Evolutionary conservation across 2,888 invertebrate species (phyloP).

Genomic region (Melinopterus prodromus): DNA sequence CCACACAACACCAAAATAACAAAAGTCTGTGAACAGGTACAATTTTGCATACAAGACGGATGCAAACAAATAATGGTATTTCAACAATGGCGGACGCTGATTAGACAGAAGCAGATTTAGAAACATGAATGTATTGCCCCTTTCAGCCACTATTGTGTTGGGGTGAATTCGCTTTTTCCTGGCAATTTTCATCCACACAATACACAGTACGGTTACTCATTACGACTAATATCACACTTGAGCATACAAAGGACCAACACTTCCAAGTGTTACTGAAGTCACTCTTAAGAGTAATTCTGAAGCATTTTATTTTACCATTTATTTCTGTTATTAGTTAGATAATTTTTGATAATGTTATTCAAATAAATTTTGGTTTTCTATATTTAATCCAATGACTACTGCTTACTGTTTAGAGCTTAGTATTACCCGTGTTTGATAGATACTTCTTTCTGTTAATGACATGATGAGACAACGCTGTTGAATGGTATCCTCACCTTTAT

Average conservation of each 20-base stretch:
- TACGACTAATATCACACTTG: background rate
- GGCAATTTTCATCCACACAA: background rate
- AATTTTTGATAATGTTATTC: too few relatives aligned
- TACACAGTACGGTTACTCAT: background rate
- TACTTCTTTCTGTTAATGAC: too few relatives aligned
- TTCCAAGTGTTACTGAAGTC: background rate
- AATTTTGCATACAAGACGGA: slow-evolving; percentile 10
- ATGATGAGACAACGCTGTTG: too few relatives aligned
- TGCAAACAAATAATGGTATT: background rate
- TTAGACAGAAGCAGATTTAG: slow-evolving; percentile 8
- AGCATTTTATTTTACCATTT: background rate
- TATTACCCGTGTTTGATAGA: too few relatives aligned
- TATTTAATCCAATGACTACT: too few relatives aligned
- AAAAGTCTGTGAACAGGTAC: background rate
- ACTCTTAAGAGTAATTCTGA: background rate
- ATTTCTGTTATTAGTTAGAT: background rate
- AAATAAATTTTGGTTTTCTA: too few relatives aligned
- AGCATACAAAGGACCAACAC: background rate
- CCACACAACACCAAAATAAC: too few relatives aligned
- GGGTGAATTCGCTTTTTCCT: background rate
- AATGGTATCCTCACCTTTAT: too few relatives aligned
- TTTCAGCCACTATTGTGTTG: background rate
- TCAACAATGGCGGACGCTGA: background rate
- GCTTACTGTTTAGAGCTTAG: too few relatives aligned
- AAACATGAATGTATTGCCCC: slow-evolving; percentile 9